Base-by-base conservation (phyloP, 2,888 invertebrate genomes). In the Eumacrocentrus americanus region DNA sequence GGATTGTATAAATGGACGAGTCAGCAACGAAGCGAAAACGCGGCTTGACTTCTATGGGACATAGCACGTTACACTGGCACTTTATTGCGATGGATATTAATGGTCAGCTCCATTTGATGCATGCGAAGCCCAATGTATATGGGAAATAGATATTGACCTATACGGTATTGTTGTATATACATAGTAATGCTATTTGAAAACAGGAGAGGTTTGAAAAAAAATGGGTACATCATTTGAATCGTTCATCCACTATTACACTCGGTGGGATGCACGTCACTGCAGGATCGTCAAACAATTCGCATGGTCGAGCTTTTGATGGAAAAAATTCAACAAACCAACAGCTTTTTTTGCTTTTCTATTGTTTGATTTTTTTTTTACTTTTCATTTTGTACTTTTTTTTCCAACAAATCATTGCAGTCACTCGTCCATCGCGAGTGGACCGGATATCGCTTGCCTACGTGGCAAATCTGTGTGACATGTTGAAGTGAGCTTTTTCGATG, bases 391-490 rank as follows among this genome's bases (percentile, higher is more conserved):
- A 5, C 7, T 29, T 29, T 35, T 2, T 35, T 35, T 35, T 11
- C 6, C 2, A 14, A 40, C 38, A 40, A 40, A 40, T 40, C 38
- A 40, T 40, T 16, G 16, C 38, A 16, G 4, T 35, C 9, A n/a
- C n/a, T 37, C 37, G 37, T 37, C 14, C 42, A 42, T 42, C 22
- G 44, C n/a, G n/a, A 11, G 20, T 1, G 18, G 20, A 3, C 22
- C 44, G 44, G 44, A 44, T 44, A 44, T 22, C 12, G 44, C 11
- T 44, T 22, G 44, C 22, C 16, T 44, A 22, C 12, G 44, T 44
- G 44, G 20, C 22, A 44, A 44, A 20, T 22, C 20, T 44, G 1
- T 20, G 11, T 44, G 44, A 40, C 22, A 22, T 20, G 22, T 20
- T 22, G 20, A 22, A 22, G 22, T 22, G 42, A 9, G 29, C 9